phyloP scores from a whole-genome alignment of 2,113 vertebrate species.

The Aegithalos caudatus region DNA sequence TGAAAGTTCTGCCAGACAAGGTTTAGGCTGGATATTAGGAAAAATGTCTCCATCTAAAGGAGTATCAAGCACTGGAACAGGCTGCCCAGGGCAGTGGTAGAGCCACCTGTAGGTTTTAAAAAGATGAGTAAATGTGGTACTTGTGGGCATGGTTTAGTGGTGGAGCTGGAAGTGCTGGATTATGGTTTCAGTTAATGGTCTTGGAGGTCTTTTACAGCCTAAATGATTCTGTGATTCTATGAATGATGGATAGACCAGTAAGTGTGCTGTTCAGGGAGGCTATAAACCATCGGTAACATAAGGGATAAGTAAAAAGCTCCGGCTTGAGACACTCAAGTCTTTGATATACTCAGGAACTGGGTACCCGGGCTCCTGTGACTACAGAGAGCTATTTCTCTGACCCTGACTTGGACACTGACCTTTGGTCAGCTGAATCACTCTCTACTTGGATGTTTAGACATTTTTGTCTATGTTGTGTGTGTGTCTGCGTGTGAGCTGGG shows the following conservation, averaged over 20 bases:
- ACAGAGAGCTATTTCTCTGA: background rate
- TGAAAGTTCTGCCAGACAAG: background rate
- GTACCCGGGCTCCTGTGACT: background rate
- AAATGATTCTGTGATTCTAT: background rate
- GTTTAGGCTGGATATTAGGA: background rate
- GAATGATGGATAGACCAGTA: background rate
- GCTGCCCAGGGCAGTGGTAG: background rate
- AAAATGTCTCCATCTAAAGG: background rate
- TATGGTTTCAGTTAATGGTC: rapidly evolving
- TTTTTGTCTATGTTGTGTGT: background rate
- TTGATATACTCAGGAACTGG: background rate
- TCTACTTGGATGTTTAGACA: background rate
- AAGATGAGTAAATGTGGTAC: background rate
- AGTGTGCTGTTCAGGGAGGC: background rate
- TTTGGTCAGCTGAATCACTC: background rate
- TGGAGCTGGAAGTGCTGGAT: background rate
- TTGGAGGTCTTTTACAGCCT: background rate
- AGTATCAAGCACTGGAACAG: background rate
- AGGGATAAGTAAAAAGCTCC: background rate
- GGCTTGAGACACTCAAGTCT: background rate
- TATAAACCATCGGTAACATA: background rate
- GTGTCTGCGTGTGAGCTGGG: background rate
- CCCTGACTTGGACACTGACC: background rate
- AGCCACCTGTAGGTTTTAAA: background rate
- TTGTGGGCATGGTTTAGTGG: background rate